Evolutionary conservation across 1,140 invertebrate genomes (phyloP), one percentile per base, ranked within the genome.

Genomic region (Arion vulgaris): DNA sequence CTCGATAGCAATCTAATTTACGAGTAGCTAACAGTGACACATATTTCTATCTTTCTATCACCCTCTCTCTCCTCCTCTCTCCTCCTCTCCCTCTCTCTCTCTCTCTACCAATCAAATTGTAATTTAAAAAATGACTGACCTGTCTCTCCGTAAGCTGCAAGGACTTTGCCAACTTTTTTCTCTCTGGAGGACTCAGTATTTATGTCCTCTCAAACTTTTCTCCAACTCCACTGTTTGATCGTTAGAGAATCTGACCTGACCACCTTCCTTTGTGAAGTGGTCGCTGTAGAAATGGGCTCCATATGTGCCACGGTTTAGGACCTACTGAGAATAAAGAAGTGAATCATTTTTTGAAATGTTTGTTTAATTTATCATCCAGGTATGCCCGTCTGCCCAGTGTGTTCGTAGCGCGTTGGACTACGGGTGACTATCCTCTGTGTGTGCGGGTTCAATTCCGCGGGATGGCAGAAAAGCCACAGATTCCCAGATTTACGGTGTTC

Each of bases 121-220:
- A 15, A 57, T 11, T 5, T 19, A 57, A 45, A 45, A 5, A 45
- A 7, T 45, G 53, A 75, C 82, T 87, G 83, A 96, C 95, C 94
- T 97, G 96, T 91, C 96, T 93, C 90, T 97, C 96, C 34, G 95
- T 95, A 0, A 97, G 93, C 84, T 94, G 94, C 5, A 97, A 91
- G 7, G 94, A 93, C 71, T 95, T 94, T 0, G 96, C 96, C 79
- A 97, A 90, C 78, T 95, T 93, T 78, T 95, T 94, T 39, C 96
- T 93, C 88, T 97, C 96, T 84, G 95, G 95, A 0, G 96, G 95
- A 83, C 95, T 96, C 49, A 97, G 92, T 97, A 97, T 91, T 96
- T 96, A 88, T 96, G 95, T 78, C 94, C 94, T 66, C 93, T 93
- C 89, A 97, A 97, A 51, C 95, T 94, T 79, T 95, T 94, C 90